A percentile compares a stretch with the other conserved stretches of the same genome.
Conservation (phyloP, 2,888 invertebrate genomes). For the Torymus tubicola region DNA sequence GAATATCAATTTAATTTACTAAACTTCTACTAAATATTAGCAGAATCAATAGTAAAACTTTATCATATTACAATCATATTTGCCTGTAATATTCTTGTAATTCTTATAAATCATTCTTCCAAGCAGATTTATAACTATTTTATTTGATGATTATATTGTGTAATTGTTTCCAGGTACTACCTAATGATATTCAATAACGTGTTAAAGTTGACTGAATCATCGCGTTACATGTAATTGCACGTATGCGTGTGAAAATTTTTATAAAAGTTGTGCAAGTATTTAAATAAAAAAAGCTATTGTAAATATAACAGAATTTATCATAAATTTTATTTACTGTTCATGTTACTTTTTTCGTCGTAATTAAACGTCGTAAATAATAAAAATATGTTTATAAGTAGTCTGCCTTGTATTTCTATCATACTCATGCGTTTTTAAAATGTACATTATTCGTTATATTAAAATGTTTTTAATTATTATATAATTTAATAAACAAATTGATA, state of each 20-base stretch:
- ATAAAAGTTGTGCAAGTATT: slow-evolving; percentile 36
- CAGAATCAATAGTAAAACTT: not conserved
- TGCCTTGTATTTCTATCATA: slow-evolving; percentile 20
- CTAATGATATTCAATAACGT: slow-evolving; percentile 25
- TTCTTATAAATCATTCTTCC: too few relatives aligned
- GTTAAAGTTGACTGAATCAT: not conserved
- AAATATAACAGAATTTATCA: not conserved
- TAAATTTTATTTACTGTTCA: slow-evolving; percentile 9
- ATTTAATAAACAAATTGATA: slow-evolving; percentile 39
- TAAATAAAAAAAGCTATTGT: slow-evolving; percentile 25
- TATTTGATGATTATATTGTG: too few relatives aligned
- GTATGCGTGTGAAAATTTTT: slow-evolving; percentile 11
- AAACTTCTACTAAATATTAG: not conserved
- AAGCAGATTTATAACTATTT: too few relatives aligned
- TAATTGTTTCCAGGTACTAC: slow-evolving; percentile 23
- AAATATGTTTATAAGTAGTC: slow-evolving; percentile 37
- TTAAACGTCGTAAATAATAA: not conserved
- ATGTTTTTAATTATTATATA: slow-evolving; percentile 28
- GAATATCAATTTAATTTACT: not conserved
- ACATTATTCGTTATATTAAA: slow-evolving; percentile 20
- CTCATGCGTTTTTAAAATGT: slow-evolving; percentile 24
- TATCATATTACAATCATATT: not conserved
- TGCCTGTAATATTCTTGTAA: not conserved
- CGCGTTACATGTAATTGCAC: not conserved
- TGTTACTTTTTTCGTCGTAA: slow-evolving; percentile 1